Evolutionary conservation across 1,140 invertebrate species (phyloP).

Genomic region (Latrodectus geometricus): DNA sequence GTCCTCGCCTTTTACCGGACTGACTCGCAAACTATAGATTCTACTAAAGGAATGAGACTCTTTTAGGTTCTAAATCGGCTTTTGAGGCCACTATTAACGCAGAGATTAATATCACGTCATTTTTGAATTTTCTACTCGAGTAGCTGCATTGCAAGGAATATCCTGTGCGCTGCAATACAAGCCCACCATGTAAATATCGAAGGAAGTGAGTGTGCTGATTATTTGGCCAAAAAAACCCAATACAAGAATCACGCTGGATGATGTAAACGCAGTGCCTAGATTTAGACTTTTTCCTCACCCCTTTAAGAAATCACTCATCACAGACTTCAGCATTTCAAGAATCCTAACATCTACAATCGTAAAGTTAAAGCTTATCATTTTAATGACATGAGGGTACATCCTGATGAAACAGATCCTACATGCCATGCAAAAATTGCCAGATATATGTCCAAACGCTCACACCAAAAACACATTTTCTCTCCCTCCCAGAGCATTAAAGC

Average conservation of each 20-base stretch:
- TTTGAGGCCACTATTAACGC: conserved; percentile 1
- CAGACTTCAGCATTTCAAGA: neutral
- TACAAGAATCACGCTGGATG: neutral
- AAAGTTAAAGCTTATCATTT: neutral
- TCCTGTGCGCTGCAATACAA: neutral
- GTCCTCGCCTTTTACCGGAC: neutral
- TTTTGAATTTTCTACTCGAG: neutral
- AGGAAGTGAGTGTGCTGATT: neutral
- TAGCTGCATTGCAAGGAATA: neutral
- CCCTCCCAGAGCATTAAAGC: too few species aligned
- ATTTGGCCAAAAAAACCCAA: conserved; percentile 1
- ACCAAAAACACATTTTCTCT: too few species aligned
- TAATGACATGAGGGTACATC: too few species aligned
- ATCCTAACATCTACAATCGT: neutral
- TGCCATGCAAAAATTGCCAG: too few species aligned
- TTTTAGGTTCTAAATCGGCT: conserved; percentile 15
- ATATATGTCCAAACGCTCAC: too few species aligned
- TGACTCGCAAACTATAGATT: neutral
- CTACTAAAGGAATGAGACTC: neutral
- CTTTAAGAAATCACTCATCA: conserved; percentile 5
- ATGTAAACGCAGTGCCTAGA: neutral
- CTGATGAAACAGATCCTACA: too few species aligned
- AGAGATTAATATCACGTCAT: neutral
- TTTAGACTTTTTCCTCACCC: neutral
- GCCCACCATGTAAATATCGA: conserved; percentile 14